Base-by-base conservation (phyloP, 2,888 invertebrate genomes). In the Carcina quercana region DNA sequence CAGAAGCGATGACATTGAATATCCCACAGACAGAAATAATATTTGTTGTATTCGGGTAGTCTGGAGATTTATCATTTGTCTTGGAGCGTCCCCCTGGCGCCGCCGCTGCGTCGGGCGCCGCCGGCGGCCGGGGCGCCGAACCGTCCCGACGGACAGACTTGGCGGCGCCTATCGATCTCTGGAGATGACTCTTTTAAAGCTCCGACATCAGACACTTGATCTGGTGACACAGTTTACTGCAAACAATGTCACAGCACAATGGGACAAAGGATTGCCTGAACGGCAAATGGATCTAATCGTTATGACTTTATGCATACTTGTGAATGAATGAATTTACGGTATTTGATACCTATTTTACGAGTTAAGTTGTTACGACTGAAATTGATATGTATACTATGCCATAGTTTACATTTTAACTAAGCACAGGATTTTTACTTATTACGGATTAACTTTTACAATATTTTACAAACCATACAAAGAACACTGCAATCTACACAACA, bases 131-230 rank as follows among this genome's bases (percentile, higher is more conserved):
- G 12, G 67, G 74, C 80, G 79, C 68, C 80, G 67, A 51, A 68
- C 75, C 52, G 80, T 78, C 82, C 79, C 76, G 76, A 35, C 76
- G 67, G 63, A 43, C 74, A 79, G 82, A 79, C 82, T 53, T 43
- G 79, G 40, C 44, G 79, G 65, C 78, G 65, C 41, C 55, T 27
- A 47, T 44, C 39, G 47, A 47, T 47, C 38, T 28, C 32, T 5
- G 10, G 32, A 29, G 36, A 27, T 33, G 32, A 32, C 35, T n/a
- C n/a, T n/a, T n/a, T 30, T 22, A 32, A 24, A 31, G 29, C 25
- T 32, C 13, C 25, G 25, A 24, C 15, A 26, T 6, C 13, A 10
- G 25, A 13, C 8, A n/a, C 8, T 15, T 15, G 11, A 10, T 10
- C 17, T 2, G 5, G 27, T 15, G 15, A 15, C 27, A 27, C 27